Evolutionary conservation across 1,140 invertebrate species (phyloP).

Genomic region (Akabosia matsudoensis): DNA sequence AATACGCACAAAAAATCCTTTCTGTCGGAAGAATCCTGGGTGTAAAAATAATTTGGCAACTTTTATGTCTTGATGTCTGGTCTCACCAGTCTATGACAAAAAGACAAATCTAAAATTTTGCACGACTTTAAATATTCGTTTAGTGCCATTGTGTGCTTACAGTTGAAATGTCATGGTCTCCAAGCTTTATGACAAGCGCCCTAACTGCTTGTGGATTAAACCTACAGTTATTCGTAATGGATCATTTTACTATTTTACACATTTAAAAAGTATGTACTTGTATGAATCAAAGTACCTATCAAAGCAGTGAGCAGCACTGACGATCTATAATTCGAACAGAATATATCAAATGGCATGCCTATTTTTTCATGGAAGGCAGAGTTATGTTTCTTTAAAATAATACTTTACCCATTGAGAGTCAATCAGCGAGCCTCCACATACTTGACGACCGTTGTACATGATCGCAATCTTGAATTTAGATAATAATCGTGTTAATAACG

Average conservation of each 20-base stretch:
- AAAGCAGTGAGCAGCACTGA: conserved; percentile 10
- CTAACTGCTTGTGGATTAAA: background rate
- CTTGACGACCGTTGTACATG: background rate
- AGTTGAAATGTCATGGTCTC: background rate
- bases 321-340: background rate
- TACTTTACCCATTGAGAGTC: background rate
- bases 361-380: too few relatives aligned
- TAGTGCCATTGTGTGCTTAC: background rate
- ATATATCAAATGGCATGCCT: too few relatives aligned
- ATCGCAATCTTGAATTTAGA: background rate
- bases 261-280: too few relatives aligned
- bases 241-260: background rate
- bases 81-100: background rate
- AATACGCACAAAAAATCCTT: conserved; percentile 9
- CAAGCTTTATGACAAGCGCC: background rate
- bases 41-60: conserved; percentile 7
- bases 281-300: background rate
- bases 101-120: background rate
- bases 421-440: background rate
- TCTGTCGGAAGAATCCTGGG: background rate
- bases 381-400: too few relatives aligned
- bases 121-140: background rate
- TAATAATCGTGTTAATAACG: background rate
- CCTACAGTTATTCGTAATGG: background rate
- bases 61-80: background rate